Percentiles rank a stretch among this genome's conserved stretches.
Evolutionary conservation across 2,797 vertebrate genomes (phyloP).

Genomic region (Rousettus madagascariensis): DNA sequence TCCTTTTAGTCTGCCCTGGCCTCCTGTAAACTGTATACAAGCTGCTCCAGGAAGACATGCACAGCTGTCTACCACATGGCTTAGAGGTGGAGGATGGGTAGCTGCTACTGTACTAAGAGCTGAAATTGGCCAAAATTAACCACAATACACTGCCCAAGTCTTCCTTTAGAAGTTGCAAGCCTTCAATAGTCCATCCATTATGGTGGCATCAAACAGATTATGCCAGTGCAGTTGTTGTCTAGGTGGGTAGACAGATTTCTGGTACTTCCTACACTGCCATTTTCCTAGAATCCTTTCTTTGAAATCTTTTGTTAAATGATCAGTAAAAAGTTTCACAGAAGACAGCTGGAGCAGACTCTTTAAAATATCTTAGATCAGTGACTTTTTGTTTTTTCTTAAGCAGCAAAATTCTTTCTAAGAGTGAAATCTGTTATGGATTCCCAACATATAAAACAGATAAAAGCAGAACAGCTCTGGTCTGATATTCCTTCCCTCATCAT

Average conservation of each 20-base stretch:
- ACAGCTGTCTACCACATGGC: background rate
- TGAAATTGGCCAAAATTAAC: background rate
- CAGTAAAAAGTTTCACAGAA: background rate
- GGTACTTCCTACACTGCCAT: background rate
- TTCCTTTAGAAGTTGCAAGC: background rate
- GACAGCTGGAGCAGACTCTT: background rate
- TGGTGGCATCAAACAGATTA: background rate
- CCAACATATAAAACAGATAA: background rate
- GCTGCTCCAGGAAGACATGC: background rate
- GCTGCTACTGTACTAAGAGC: background rate
- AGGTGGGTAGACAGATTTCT: background rate
- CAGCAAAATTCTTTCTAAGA: constrained; percentile 30
- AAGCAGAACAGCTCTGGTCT: background rate
- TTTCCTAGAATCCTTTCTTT: background rate
- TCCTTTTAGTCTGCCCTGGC: background rate
- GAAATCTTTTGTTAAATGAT: background rate
- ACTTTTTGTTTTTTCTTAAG: background rate
- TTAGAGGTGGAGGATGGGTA: background rate
- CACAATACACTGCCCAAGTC: background rate
- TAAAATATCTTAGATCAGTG: background rate
- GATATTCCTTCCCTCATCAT: background rate
- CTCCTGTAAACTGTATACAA: background rate
- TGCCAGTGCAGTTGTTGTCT: background rate
- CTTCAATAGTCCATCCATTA: background rate
- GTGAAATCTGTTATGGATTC: background rate